These are phyloP conservation scores for Meteorus colon DNA, from an alignment of 2,888 invertebrate genomes.

Conservation along the genomic window DNA sequence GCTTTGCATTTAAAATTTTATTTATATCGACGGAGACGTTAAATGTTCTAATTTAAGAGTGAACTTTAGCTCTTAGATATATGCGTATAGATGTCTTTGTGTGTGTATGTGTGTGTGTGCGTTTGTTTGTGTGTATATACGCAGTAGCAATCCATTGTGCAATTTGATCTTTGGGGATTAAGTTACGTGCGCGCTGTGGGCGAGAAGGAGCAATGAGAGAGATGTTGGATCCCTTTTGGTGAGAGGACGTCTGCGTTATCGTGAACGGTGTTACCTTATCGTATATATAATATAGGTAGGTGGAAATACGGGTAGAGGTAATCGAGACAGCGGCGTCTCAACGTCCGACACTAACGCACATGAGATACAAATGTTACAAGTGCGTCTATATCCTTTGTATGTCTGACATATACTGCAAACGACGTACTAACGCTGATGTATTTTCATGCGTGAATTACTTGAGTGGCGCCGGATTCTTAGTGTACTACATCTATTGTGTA, in stretches of 20 bases:
- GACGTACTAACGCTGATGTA: slow-evolving; percentile 59
- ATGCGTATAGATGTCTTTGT: background rate
- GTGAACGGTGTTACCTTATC: slow-evolving; percentile 24
- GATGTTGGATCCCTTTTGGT: slow-evolving; percentile 28
- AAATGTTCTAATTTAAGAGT: background rate
- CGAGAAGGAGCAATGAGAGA: background rate
- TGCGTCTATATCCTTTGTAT: background rate
- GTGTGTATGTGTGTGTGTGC: background rate
- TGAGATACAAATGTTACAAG: background rate
- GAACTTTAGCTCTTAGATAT: background rate
- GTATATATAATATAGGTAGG: slow-evolving; percentile 19
- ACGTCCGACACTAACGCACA: background rate
- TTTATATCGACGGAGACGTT: background rate
- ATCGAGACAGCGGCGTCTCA: slow-evolving; percentile 29
- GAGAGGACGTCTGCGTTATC: slow-evolving; percentile 26
- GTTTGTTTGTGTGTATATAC: background rate
- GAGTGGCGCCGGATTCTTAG: background rate
- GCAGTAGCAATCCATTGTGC: slow-evolving; percentile 10
- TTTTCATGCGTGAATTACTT: slow-evolving; percentile 55
- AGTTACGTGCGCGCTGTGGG: slow-evolving; percentile 5
- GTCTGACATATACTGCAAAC: slow-evolving; percentile 50
- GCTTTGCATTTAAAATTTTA: background rate
- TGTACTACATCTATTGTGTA: background rate
- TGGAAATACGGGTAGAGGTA: slow-evolving; percentile 29
- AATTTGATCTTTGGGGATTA: slow-evolving; percentile 32